These are phyloP conservation scores for Bolinopsis microptera DNA, from an alignment of 37 sponge, comb jelly and placozoan species.

Conservation along the genomic window DNA sequence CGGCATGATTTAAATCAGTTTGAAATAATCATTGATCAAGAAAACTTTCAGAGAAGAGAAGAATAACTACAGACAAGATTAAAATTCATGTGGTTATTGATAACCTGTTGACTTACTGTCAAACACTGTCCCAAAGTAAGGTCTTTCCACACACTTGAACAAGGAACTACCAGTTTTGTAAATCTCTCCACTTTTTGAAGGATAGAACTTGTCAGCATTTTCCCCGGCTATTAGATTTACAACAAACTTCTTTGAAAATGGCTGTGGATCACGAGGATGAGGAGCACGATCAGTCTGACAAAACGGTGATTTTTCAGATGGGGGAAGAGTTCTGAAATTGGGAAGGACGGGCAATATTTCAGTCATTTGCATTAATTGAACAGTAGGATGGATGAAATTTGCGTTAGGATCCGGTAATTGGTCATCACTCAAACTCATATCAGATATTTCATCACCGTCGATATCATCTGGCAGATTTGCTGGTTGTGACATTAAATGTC, in stretches of 20 bases:
- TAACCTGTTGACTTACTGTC: not conserved
- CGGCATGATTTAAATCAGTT: no score
- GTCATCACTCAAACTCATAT: not conserved
- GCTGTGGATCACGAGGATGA: no score
- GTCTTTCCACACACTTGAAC: not conserved
- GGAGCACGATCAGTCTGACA: not conserved
- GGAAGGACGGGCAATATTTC: not conserved
- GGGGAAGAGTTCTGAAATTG: not conserved
- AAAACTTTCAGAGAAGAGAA: no score
- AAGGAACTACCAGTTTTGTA: not conserved
- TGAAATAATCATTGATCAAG: no score
- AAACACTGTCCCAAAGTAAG: not conserved
- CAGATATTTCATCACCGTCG: not conserved
- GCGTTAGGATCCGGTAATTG: not conserved
- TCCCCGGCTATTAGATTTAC: not conserved
- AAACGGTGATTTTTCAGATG: not conserved
- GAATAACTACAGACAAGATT: no score
- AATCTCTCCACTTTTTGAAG: not conserved
- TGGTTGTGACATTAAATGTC: not conserved
- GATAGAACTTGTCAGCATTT: not conserved
- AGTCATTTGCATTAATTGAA: no score
- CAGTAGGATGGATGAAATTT: no score
- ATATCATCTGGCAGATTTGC: not conserved
- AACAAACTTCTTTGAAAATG: not conserved
- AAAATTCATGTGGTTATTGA: no score